Evolutionary conservation across 2,888 invertebrate genomes (phyloP).

Genomic region (Philopedon plagiatum): DNA sequence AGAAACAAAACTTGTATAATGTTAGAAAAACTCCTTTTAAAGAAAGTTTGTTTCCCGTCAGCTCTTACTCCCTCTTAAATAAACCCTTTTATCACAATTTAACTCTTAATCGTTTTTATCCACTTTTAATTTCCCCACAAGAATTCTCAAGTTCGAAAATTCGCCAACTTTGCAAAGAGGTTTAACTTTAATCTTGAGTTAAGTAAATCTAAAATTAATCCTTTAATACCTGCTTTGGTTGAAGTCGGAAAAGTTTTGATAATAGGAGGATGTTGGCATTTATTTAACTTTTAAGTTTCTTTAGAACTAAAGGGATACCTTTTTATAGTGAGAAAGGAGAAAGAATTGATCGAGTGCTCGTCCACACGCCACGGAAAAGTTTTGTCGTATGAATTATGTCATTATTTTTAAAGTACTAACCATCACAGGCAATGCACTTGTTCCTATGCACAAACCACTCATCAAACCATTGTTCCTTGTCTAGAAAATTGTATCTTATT

Average conservation of each 20-base stretch:
- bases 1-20: not conserved
- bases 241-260: constrained; percentile 34
- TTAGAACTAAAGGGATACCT: not conserved
- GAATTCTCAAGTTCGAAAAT: constrained; percentile 42
- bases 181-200: constrained; percentile 42
- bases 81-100: constrained; percentile 32
- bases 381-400: too few relatives aligned
- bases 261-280: constrained; percentile 28
- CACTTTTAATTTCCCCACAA: constrained; percentile 48
- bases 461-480: too few relatives aligned
- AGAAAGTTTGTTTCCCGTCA: constrained; percentile 8
- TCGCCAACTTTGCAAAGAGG: constrained; percentile 36
- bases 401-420: too few relatives aligned
- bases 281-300: constrained; percentile 10
- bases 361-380: too few relatives aligned
- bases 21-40: not conserved
- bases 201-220: constrained; percentile 51
- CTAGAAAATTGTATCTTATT: too few relatives aligned
- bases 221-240: constrained; percentile 44
- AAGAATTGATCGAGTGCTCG: too few relatives aligned
- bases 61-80: constrained; percentile 3
- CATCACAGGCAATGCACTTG: too few relatives aligned
- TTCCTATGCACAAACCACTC: too few relatives aligned
- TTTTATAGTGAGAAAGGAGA: too few relatives aligned
- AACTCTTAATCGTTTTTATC: constrained; percentile 44